These are phyloP conservation scores for Anarhynchus alexandrinus DNA, from an alignment of 2,113 vertebrate species.

Conservation along the genomic window DNA sequence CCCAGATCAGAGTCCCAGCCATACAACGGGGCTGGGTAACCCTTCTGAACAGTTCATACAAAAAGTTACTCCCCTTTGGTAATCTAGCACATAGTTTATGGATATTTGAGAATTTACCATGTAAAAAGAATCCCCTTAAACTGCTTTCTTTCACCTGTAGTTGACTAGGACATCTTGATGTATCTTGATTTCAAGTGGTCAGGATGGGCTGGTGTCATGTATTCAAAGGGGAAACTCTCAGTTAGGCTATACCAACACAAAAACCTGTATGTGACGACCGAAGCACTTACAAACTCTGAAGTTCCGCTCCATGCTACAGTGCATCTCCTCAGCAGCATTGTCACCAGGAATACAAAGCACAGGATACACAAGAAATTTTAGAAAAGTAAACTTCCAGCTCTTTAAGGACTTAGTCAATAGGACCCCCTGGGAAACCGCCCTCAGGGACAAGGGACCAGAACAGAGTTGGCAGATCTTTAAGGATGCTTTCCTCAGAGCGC, in stretches of 20 bases:
- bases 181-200: background rate
- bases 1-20: background rate
- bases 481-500: too few species aligned
- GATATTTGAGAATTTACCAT: background rate
- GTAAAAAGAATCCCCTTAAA: background rate
- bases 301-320: background rate
- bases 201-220: background rate
- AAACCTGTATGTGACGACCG: fast-evolving
- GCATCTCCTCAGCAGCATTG: background rate
- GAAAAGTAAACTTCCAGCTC: too few species aligned
- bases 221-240: background rate
- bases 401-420: too few species aligned
- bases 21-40: background rate
- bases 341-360: background rate
- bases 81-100: background rate
- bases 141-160: background rate
- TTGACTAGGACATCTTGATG: background rate
- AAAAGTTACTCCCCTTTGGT: background rate
- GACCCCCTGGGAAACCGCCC: too few species aligned
- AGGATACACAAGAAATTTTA: background rate
- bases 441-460: too few species aligned
- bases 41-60: background rate
- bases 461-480: too few species aligned
- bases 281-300: background rate
- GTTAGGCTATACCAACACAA: background rate